A percentile compares a stretch with the other conserved stretches of the same genome.
Evolutionary conservation across 2,797 vertebrate genomes (phyloP).

Genomic region (Phrynocephalus forsythii): DNA sequence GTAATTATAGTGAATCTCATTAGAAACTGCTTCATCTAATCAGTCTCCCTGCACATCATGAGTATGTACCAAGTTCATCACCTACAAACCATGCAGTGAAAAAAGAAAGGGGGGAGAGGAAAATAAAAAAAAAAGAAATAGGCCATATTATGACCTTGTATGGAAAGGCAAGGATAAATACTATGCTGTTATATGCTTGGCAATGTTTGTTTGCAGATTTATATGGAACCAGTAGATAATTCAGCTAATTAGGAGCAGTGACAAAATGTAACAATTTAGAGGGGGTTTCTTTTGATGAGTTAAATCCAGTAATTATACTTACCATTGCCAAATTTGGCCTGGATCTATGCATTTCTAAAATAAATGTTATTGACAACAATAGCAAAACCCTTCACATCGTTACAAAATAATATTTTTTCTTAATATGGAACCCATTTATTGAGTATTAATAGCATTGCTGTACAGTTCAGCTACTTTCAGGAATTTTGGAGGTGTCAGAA

Average conservation of each 20-base stretch:
- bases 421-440: not conserved
- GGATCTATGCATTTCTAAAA: not conserved
- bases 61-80: slow-evolving; percentile 69
- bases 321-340: not conserved
- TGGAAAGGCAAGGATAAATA: slow-evolving; percentile 28
- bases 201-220: slow-evolving; percentile 18
- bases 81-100: slow-evolving; percentile 75
- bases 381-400: not conserved
- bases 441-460: no score
- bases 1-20: slow-evolving; percentile 91
- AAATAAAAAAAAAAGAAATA: not conserved
- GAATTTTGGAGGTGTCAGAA: not conserved
- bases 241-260: slow-evolving; percentile 20
- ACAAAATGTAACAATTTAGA: not conserved
- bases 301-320: not conserved
- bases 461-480: not conserved
- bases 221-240: not conserved
- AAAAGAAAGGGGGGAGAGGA: not conserved
- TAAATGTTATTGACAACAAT: not conserved
- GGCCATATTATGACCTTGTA: slow-evolving; percentile 48
- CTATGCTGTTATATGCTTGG: not conserved
- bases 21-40: slow-evolving; percentile 83
- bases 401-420: not conserved
- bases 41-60: slow-evolving; percentile 77
- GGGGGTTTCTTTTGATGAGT: not conserved